A percentile compares a stretch with the other conserved stretches of the same genome.
These are phyloP conservation scores for Noctuana brunneofusca DNA, from an alignment of 2,888 invertebrate genomes.

Conservation along the genomic window DNA sequence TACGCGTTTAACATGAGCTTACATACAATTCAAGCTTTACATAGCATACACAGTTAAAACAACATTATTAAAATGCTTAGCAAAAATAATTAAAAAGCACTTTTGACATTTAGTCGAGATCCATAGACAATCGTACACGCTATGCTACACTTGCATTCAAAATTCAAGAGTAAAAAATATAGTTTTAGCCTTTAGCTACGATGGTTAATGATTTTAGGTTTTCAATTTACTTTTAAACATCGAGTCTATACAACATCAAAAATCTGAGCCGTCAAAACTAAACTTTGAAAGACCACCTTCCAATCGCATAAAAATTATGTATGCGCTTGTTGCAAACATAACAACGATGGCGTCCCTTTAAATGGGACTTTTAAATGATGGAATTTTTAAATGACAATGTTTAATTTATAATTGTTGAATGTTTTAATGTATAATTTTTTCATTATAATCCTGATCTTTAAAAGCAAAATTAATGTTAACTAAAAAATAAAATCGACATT, in stretches of 20 bases:
- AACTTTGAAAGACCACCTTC: conserved; percentile 9
- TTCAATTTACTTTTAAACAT: conserved; percentile 34
- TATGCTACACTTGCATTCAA: conserved; percentile 46
- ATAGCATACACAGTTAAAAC: conserved; percentile 45
- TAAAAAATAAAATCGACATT: no score
- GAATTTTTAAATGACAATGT: no score
- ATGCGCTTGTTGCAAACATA: no score
- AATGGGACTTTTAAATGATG: no score
- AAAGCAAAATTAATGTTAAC: no score
- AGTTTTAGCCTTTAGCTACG: conserved; percentile 48
- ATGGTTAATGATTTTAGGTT: conserved; percentile 26
- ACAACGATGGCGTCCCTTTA: no score
- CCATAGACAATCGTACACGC: conserved; percentile 41
- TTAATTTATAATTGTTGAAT: no score
- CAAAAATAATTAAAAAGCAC: conserved; percentile 67
- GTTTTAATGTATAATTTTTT: no score
- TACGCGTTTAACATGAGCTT: conserved; percentile 38
- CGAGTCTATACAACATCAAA: conserved; percentile 39
- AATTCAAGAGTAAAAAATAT: conserved; percentile 73
- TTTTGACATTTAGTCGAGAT: conserved; percentile 39
- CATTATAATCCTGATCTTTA: no score
- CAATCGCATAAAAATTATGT: neutral
- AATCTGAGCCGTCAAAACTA: conserved; percentile 33
- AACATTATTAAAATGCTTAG: conserved; percentile 59
- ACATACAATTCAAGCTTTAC: conserved; percentile 49